Evolutionary conservation across 2,797 vertebrate species (phyloP).

Genomic region (Prunella strophiata): DNA sequence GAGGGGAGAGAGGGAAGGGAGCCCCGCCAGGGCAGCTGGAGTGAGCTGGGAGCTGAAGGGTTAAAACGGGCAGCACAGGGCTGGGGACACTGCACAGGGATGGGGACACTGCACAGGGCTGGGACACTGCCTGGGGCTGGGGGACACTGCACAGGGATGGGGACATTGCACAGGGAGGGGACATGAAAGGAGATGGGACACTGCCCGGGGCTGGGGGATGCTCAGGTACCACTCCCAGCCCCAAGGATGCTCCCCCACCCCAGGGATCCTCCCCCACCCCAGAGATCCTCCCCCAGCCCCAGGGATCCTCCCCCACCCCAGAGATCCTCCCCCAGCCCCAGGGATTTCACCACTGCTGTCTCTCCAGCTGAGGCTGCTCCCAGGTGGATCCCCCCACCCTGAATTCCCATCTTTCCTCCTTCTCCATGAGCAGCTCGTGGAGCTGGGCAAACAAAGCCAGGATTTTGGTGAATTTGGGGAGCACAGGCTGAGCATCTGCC

Average conservation of each 20-base stretch:
- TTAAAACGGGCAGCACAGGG: not conserved
- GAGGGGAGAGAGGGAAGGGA: not conserved
- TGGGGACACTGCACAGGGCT: no score
- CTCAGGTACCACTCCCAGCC: no score
- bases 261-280: no score
- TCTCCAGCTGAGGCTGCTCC: not conserved
- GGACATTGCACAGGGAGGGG: no score
- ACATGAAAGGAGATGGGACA: no score
- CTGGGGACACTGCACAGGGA: not conserved
- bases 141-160: no score
- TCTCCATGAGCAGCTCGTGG: not conserved
- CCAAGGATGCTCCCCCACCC: no score
- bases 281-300: no score
- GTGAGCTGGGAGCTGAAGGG: not conserved
- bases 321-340: rapidly evolving
- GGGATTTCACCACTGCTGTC: not conserved
- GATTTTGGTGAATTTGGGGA: not conserved
- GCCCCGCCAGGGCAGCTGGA: not conserved
- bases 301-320: no score
- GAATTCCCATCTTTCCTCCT: not conserved
- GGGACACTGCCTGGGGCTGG: not conserved
- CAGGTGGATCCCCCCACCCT: not conserved
- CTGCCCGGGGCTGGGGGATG: no score
- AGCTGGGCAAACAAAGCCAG: not conserved
- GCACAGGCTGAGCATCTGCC: not conserved